Percentiles rank a stretch among this genome's conserved stretches.
These are phyloP conservation scores for Netelia virgata DNA, from an alignment of 2,888 invertebrate species.

Conservation along the genomic window DNA sequence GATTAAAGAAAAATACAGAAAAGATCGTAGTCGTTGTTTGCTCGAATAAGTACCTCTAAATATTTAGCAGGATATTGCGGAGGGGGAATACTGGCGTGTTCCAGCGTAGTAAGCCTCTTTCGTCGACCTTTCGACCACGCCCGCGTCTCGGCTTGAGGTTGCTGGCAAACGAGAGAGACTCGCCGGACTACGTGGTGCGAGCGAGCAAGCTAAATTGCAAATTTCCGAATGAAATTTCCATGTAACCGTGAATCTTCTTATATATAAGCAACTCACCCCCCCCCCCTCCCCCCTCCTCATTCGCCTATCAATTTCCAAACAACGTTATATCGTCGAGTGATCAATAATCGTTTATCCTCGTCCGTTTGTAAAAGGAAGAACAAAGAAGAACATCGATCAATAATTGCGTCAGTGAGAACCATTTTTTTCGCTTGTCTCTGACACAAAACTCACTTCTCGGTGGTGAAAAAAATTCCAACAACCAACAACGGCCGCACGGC, in stretches of 20 bases:
- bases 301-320: constrained; percentile 25
- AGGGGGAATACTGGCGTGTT: constrained; percentile 70
- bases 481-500: neutral
- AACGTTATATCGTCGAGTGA: constrained; percentile 30
- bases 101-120: constrained; percentile 64
- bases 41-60: constrained; percentile 70
- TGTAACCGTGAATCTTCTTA: constrained; percentile 67
- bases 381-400: neutral
- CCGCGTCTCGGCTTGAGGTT: neutral
- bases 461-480: neutral
- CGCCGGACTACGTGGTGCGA: neutral
- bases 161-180: constrained; percentile 9
- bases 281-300: neutral
- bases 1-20: constrained; percentile 36
- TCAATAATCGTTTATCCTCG: constrained; percentile 39
- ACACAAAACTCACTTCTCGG: neutral
- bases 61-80: constrained; percentile 75
- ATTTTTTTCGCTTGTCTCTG: neutral
- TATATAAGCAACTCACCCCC: constrained; percentile 20
- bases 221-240: constrained; percentile 74
- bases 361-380: neutral
- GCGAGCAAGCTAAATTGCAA: constrained; percentile 70
- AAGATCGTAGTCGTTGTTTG: constrained; percentile 26
- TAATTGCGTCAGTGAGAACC: neutral
- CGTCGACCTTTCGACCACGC: constrained; percentile 44